Percentiles rank a stretch among this genome's conserved stretches.
These are phyloP conservation scores for Semnopithecus entellus DNA, from an alignment of 2,113 vertebrate species.

Conservation along the genomic window DNA sequence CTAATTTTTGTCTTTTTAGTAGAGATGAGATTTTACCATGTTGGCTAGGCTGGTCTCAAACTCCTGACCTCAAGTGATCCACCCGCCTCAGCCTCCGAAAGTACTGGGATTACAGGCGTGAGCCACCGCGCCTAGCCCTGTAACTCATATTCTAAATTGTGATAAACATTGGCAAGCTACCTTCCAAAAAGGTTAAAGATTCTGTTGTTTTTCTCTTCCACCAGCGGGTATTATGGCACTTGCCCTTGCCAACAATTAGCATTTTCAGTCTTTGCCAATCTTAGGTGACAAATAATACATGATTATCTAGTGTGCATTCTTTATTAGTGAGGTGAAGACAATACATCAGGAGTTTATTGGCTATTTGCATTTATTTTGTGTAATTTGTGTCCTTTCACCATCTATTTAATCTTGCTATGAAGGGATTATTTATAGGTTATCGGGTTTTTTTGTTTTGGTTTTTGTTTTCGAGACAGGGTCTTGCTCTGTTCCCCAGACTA, in stretches of 20 bases:
- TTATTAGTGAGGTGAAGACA: background rate
- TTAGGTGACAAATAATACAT: background rate
- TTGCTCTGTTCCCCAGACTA: too few relatives aligned
- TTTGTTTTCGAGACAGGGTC: too few relatives aligned
- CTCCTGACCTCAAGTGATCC: too few relatives aligned
- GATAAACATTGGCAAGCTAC: background rate
- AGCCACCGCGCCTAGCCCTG: background rate
- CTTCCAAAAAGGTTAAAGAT: slow-evolving; percentile 2
- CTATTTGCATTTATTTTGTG: background rate
- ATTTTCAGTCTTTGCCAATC: slow-evolving; percentile 18
- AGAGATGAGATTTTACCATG: too few relatives aligned
- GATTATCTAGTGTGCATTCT: background rate
- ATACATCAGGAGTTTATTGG: background rate
- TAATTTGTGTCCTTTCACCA: background rate
- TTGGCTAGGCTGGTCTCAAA: too few relatives aligned
- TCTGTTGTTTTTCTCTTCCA: background rate
- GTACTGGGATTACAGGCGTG: too few relatives aligned
- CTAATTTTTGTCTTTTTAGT: too few relatives aligned
- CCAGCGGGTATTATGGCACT: background rate
- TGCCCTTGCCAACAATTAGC: background rate
- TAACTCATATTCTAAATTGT: slow-evolving; percentile 26
- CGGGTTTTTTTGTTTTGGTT: too few relatives aligned
- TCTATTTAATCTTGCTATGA: background rate
- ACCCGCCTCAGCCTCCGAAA: too few relatives aligned
- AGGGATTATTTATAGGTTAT: background rate